Evolutionary conservation across 2,113 vertebrate genomes (phyloP), one percentile per base, ranked within the genome.

Genomic region (Megaptera novaeangliae): DNA sequence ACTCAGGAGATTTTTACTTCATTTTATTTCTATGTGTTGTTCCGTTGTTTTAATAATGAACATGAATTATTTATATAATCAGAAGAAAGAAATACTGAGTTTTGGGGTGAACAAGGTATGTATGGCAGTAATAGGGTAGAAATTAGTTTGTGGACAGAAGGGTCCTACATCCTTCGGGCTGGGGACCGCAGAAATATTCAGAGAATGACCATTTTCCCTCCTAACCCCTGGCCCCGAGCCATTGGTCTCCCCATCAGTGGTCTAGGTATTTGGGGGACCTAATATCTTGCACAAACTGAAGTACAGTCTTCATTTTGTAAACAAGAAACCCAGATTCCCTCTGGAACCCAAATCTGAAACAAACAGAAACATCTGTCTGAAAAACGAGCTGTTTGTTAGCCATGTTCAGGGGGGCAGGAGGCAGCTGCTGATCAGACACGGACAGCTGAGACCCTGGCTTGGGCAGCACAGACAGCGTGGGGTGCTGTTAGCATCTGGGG

Each of bases 301-400:
- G 49, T 5, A 6, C 2, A 2, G 55, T 31, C 90, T 87, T 90
- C 92, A 31, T 66, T 90, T 61, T 49, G 64, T 49, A 64, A 83
- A 82, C 0, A 5, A 80, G 85, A 91, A 34, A 75, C 68, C 39
- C 66, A 5, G 68, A 18, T 11, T 46, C 94, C 94, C 59, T 6
- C n/a, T 3, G 25, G 92, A 82, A 85, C 14, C 86, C 84, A 96
- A 96, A 84, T 82, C 77, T 10, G 75, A 93, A 94, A 63, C 83
- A 46, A 66, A 71, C 68, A 81, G 95, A 81, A 98, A 93, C 94
- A 96, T 97, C 83, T 97, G 92, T 69, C 85, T 59, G 97, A 71
- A 77, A 74, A 94, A 96, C 69, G 95, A 85, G 92, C 86, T 49
- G 75, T 41, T 44, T 57, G 78, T 44, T 2, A 4, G 41, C 57